Evolutionary conservation across 1,140 invertebrate genomes (phyloP).

Genomic region (Chionoecetes opilio): DNA sequence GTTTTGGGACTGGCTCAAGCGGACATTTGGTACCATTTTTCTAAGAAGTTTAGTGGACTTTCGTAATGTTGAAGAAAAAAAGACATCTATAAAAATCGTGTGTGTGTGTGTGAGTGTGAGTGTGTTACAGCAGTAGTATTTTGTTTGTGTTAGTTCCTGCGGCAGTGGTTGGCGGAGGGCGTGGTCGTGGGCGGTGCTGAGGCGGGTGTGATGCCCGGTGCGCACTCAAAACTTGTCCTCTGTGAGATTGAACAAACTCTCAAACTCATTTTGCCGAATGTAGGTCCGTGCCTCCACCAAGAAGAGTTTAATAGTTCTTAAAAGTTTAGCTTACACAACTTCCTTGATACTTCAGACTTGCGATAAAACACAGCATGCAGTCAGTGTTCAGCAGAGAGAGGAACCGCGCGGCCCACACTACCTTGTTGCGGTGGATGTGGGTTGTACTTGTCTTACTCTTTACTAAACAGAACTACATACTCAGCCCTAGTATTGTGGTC

Average conservation of each 20-base stretch:
- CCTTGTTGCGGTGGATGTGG: no score
- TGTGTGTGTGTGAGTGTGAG: background rate
- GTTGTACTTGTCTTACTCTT: no score
- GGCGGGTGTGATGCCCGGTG: background rate
- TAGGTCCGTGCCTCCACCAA: slow-evolving; percentile 57
- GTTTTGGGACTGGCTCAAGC: background rate
- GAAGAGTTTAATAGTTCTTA: slow-evolving; percentile 55
- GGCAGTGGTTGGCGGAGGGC: background rate
- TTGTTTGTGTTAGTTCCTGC: no score
- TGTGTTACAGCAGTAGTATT: background rate
- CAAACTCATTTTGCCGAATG: slow-evolving; percentile 67
- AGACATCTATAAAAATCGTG: background rate
- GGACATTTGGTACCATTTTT: background rate
- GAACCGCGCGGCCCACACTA: no score
- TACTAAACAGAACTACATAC: no score
- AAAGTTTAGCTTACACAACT: slow-evolving; percentile 43
- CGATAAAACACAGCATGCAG: background rate
- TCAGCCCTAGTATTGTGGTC: no score
- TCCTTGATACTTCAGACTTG: slow-evolving; percentile 51
- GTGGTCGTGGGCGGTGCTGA: background rate
- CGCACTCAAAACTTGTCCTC: background rate
- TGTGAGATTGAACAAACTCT: slow-evolving; percentile 59
- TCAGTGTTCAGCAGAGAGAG: no score
- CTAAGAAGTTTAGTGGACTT: background rate
- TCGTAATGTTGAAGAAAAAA: no score